Percentiles rank a stretch among this genome's conserved stretches.
Conservation (phyloP, 2,797 vertebrate species). For the Pogonophryne albipinna region DNA sequence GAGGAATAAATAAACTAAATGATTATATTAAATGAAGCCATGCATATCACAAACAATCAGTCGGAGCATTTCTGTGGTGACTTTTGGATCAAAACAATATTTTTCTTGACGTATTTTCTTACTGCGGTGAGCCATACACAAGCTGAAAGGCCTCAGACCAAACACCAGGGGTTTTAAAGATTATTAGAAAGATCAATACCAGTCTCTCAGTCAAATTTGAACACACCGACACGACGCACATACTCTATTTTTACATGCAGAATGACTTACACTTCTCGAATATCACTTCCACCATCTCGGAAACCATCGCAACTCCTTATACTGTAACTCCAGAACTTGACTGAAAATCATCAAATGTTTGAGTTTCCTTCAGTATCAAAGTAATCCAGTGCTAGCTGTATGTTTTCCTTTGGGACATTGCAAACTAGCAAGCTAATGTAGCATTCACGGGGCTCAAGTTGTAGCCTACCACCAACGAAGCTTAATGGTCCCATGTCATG, state of each 20-base stretch:
- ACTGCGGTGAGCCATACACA: not conserved
- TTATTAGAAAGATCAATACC: not conserved
- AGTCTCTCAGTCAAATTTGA: not conserved
- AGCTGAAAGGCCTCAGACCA: not conserved
- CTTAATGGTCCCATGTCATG: not conserved
- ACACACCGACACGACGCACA: not conserved
- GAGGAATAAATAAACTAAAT: not conserved
- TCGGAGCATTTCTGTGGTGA: not conserved
- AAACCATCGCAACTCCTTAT: not conserved
- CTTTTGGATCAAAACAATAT: conserved; percentile 7
- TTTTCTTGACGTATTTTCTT: not conserved
- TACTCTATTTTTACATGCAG: not conserved
- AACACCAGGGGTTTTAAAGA: not conserved
- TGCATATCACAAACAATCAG: not conserved
- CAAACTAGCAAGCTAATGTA: not conserved
- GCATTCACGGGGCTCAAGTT: not conserved
- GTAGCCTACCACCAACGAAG: not conserved
- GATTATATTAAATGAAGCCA: not conserved
- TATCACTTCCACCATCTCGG: not conserved
- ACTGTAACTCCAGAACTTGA: not conserved
- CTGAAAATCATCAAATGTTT: not conserved
- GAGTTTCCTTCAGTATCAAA: not conserved
- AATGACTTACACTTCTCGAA: not conserved
- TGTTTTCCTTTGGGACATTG: not conserved
- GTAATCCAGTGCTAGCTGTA: not conserved